Base-by-base conservation (phyloP, 2,888 invertebrate genomes). In the Cheilosia vulpina region DNA sequence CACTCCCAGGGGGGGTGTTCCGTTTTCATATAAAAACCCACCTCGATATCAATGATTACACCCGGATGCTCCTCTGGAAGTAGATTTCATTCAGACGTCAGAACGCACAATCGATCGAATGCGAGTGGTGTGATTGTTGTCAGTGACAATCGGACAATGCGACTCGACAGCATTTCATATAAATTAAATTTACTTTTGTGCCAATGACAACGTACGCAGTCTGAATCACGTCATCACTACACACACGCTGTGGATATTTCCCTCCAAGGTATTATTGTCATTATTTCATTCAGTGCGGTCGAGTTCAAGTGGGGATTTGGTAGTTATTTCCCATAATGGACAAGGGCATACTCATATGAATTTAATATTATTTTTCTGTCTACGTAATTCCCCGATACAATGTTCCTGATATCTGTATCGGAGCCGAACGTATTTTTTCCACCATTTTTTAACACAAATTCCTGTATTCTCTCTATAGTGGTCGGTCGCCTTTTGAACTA, bases 141-240 rank as follows among this genome's bases (percentile, higher is more conserved):
- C 57, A 34, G 7, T 58, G 71, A 53, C 19, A 60, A 79, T 60
- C 53, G 60, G 43, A 65, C 45, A 50, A 50, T 5, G 21, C 17
- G 27, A 76, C 50, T 68, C 19, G 15, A 69, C 24, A 57, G 63
- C 19, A 50, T 62, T 57, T 57, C 15, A 66, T 62, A 66, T 62
- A 66, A 76, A 80, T 85, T 71, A 62, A 76, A 71, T 80, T 71
- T 55, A 71, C 65, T 62, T 62, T 31, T 55, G 34, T 71, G 76
- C 19, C 47, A 69, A 47, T 71, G 75, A 17, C 45, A 63, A 38
- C 53, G 62, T 24, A 47, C 24, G 21, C 50, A 71, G 41, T 71
- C 52, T 53, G 72, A 85, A 75, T 85, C 76, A 85, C 69, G 55
- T 79, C 84, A 69, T 62, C 71, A 71, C 45, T 52, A 38, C 41